phyloP scores from a whole-genome alignment of 2,888 invertebrate genomes.

The Halictus ligatus region DNA sequence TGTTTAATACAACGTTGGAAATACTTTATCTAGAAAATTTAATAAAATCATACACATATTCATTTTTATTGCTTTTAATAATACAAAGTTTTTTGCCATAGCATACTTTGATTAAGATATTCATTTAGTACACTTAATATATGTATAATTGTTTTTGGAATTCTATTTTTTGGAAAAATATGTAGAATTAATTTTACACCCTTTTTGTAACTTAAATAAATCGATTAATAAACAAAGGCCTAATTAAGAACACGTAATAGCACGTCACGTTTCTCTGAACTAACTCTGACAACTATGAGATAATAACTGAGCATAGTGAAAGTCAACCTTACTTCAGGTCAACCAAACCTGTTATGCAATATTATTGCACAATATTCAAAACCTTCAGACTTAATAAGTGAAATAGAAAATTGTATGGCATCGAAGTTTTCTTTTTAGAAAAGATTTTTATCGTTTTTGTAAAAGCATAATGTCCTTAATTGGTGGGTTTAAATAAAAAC shows the following conservation, averaged over 20 bases:
- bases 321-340: conserved; percentile 76
- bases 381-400: conserved; percentile 70
- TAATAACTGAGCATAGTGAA: conserved; percentile 79
- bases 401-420: conserved; percentile 36
- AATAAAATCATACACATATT: conserved; percentile 9
- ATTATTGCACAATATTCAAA: conserved; percentile 77
- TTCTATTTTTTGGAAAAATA: conserved; percentile 11
- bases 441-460: conserved; percentile 24
- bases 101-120: conserved; percentile 14
- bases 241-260: conserved; percentile 19
- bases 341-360: conserved; percentile 76
- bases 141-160: background rate
- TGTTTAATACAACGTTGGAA: background rate
- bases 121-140: conserved; percentile 19
- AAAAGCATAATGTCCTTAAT: conserved; percentile 45
- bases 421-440: background rate
- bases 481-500: conserved; percentile 77
- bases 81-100: background rate
- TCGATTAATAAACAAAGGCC: background rate
- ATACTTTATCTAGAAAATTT: conserved; percentile 11
- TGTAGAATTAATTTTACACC: background rate
- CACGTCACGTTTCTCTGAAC: conserved; percentile 47
- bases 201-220: conserved; percentile 8
- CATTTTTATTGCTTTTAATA: conserved; percentile 11
- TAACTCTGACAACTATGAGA: conserved; percentile 73